These are phyloP conservation scores for Agrypnia vestita DNA, from an alignment of 1,140 invertebrate species.

Conservation along the genomic window DNA sequence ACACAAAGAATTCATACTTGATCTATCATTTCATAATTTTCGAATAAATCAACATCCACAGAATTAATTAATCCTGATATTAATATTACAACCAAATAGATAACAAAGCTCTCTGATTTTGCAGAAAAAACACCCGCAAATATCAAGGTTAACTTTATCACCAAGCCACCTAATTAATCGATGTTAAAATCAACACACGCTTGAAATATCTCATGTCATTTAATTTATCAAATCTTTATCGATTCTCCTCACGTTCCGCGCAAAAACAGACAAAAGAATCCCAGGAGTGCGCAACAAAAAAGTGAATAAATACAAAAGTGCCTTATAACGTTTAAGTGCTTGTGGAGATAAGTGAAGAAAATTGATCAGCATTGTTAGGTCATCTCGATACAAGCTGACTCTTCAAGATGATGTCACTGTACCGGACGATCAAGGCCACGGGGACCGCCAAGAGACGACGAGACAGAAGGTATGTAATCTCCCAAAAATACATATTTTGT, in stretches of 20 bases:
- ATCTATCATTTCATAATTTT: too few relatives aligned
- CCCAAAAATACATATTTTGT: slow-evolving; percentile 24
- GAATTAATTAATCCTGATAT: too few relatives aligned
- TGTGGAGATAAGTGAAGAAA: slow-evolving; percentile 16
- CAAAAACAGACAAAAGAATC: background rate
- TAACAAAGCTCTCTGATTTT: background rate
- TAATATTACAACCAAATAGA: too few relatives aligned
- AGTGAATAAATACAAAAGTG: slow-evolving; percentile 31
- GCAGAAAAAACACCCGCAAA: background rate
- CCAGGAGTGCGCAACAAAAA: background rate
- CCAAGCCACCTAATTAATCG: background rate
- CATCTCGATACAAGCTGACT: slow-evolving; percentile 32
- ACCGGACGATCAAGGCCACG: slow-evolving; percentile 60
- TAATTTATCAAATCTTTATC: background rate
- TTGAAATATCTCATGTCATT: slow-evolving; percentile 9
- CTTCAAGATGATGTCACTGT: slow-evolving; percentile 60
- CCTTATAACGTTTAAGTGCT: background rate
- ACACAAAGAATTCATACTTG: too few relatives aligned
- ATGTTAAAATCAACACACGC: slow-evolving; percentile 10
- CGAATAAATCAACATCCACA: too few relatives aligned
- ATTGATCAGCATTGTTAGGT: slow-evolving; percentile 41
- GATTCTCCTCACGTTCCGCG: slow-evolving; percentile 16
- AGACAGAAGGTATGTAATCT: slow-evolving; percentile 55
- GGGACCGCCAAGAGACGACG: slow-evolving; percentile 57
- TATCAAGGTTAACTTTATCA: slow-evolving; percentile 2